These are phyloP conservation scores for Spodoptera exigua DNA, from an alignment of 2,888 invertebrate genomes.

Conservation along the genomic window DNA sequence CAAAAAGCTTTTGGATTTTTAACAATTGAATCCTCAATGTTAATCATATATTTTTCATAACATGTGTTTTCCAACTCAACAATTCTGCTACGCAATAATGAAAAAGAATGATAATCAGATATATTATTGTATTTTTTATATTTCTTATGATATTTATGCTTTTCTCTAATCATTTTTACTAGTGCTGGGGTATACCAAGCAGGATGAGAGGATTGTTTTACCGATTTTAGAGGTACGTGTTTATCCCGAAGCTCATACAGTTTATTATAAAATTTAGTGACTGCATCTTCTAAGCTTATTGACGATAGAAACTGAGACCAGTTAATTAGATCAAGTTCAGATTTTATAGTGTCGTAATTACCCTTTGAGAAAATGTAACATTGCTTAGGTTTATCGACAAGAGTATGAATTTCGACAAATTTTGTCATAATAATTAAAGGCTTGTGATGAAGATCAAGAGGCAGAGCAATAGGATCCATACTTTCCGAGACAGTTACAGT, in stretches of 20 bases:
- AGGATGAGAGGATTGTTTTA: background rate
- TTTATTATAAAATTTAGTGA: conserved; percentile 10
- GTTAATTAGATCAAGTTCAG: conserved; percentile 1
- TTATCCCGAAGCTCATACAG: conserved; percentile 5
- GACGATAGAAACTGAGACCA: background rate
- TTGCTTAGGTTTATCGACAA: conserved; percentile 1
- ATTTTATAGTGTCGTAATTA: conserved; percentile 8
- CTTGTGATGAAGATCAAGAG: conserved; percentile 17
- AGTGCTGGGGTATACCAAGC: background rate
- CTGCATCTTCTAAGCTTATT: conserved; percentile 6
- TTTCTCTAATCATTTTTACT: background rate
- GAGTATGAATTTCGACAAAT: conserved; percentile 9
- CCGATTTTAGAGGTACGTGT: background rate
- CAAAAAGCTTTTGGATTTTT: conserved; percentile 13
- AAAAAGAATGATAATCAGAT: conserved; percentile 3
- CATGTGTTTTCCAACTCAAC: background rate
- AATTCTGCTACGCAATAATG: background rate
- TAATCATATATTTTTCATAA: background rate
- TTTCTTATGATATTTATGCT: background rate
- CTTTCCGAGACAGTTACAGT: conserved; percentile 11
- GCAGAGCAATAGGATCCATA: conserved; percentile 6
- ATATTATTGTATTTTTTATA: background rate
- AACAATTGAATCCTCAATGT: conserved; percentile 5
- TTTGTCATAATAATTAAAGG: conserved; percentile 8
- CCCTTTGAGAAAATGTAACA: conserved; percentile 9